Evolutionary conservation across 2,113 vertebrate genomes (phyloP).

Genomic region (Crotalus horridus): DNA sequence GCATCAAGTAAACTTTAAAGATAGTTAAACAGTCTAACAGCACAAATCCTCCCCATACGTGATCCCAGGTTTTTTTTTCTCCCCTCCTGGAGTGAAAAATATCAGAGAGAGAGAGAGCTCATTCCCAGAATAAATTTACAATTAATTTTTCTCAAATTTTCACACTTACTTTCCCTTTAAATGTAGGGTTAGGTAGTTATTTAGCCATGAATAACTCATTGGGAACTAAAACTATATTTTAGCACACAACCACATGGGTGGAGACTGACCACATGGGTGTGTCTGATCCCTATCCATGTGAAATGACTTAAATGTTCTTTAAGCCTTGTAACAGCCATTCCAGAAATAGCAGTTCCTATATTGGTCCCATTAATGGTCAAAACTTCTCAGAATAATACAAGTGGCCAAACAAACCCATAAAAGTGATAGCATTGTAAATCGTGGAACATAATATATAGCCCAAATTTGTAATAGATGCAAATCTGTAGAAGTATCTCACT

Average conservation of each 20-base stretch:
- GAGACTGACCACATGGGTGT: not conserved
- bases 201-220: not conserved
- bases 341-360: not conserved
- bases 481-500: not conserved
- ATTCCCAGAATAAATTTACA: not conserved
- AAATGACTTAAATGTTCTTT: not conserved
- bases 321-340: not conserved
- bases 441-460: too few relatives aligned
- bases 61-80: too few relatives aligned
- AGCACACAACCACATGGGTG: not conserved
- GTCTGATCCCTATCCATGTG: not conserved
- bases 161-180: not conserved
- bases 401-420: not conserved
- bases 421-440: not conserved
- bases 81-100: not conserved
- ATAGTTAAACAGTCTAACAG: too few relatives aligned
- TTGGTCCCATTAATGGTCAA: not conserved
- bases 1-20: too few relatives aligned
- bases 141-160: not conserved
- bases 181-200: not conserved
- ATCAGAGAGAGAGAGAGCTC: not conserved
- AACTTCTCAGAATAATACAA: not conserved
- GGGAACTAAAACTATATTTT: not conserved
- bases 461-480: not conserved
- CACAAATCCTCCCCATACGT: too few relatives aligned